Evolutionary conservation across 2,888 invertebrate genomes (phyloP), one percentile per base, ranked within the genome.

Genomic region (Syritta pipiens): DNA sequence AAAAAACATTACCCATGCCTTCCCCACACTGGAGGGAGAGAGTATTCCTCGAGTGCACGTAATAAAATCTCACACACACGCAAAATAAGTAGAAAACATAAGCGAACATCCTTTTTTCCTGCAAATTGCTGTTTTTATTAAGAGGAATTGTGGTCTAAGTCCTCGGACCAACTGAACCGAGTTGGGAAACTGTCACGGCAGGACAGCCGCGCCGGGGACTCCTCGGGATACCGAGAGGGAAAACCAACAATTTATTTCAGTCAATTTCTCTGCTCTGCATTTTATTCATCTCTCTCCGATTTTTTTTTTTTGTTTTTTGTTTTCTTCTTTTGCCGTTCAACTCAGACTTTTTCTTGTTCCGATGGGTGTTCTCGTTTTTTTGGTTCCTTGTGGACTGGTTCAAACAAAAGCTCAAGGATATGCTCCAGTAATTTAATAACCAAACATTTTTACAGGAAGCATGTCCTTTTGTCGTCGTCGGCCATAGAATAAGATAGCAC

Each of bases 401-500:
- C 77, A 77, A 60, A 77, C 72, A 77, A 77, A 77, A 65, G 77
- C 77, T 60, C 77, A 77, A 67, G 72, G 77, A 77, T 55, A 77
- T 77, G 77, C 77, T 77, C 35, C 55, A 77, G 77, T 72, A 77
- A 77, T 77, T 77, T 72, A 77, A 77, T 77, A 77, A 72, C 72
- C 72, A 77, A 77, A 77, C 72, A 77, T 72, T 77, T 77, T 72
- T 65, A 65, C 76, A 77, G 72, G 65, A 77, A 77, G 42, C 59
- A 49, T 72, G 60, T 77, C 72, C 72, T 72, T 77, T 77, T 77
- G 72, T 77, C 57, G 59, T 74, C 57, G 51, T 60, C 37, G 62
- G 69, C 37, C 40, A 60, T 40, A 60, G 72, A 49, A 72, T 42
- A 55, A 72, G 72, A 72, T 48, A 48, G 53, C 30, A 68, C 40